phyloP scores from a whole-genome alignment of 2,113 vertebrate species.

The Anoplopoma fimbria region DNA sequence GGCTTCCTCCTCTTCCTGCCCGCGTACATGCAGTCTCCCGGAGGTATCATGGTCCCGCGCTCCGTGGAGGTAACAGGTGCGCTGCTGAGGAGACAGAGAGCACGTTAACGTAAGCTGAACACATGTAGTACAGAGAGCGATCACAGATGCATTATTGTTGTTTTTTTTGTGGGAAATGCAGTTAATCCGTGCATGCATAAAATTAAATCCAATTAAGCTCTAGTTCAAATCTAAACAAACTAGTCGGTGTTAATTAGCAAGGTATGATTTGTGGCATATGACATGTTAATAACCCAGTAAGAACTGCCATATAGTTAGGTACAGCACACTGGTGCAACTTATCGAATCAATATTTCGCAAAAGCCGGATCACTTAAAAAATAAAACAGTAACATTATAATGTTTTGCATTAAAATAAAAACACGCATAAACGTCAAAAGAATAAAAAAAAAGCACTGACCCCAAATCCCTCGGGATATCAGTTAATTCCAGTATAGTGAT shows the following conservation, averaged over 20 bases:
- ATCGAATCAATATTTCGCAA: constrained; percentile 4
- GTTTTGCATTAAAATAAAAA: background rate
- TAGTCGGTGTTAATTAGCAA: background rate
- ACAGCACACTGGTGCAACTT: background rate
- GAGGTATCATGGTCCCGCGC: constrained; percentile 90
- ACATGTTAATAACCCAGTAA: background rate
- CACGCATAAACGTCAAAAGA: background rate
- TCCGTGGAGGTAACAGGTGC: constrained; percentile 85
- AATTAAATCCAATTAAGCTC: background rate
- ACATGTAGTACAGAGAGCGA: background rate
- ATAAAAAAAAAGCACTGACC: constrained; percentile 66
- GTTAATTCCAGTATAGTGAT: constrained; percentile 80
- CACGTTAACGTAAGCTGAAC: constrained; percentile 47
- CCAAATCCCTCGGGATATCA: constrained; percentile 50
- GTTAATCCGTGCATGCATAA: background rate
- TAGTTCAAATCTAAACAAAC: background rate
- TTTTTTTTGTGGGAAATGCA: background rate
- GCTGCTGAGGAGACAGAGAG: constrained; percentile 62
- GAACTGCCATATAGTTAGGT: background rate
- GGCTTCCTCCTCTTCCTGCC: constrained; percentile 96
- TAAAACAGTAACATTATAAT: background rate
- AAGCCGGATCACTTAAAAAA: background rate
- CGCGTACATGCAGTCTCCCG: constrained; percentile 94
- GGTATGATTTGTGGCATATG: background rate
- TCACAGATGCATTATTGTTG: background rate